Evolutionary conservation across 1,140 invertebrate genomes (phyloP).

Genomic region (Pissodes strobi): DNA sequence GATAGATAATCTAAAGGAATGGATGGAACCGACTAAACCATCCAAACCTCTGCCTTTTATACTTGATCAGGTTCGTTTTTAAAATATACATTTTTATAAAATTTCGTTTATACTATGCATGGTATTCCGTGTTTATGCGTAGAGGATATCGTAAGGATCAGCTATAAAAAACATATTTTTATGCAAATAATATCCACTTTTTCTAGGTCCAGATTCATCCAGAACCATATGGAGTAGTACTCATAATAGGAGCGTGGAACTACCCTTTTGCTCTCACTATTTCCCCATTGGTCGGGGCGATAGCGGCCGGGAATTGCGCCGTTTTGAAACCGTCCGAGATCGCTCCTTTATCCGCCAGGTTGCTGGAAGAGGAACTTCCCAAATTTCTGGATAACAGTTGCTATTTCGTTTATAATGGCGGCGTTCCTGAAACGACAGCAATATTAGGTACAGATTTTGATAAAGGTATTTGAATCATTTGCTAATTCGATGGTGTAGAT

Average conservation of each 20-base stretch:
- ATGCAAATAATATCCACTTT: no score
- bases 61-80: constrained; percentile 71
- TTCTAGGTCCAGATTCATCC: constrained; percentile 56
- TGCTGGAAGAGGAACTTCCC: constrained; percentile 78
- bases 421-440: constrained; percentile 72
- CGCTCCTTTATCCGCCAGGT: constrained; percentile 69
- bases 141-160: no score
- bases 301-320: constrained; percentile 94
- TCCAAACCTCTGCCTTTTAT: constrained; percentile 69
- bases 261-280: constrained; percentile 89
- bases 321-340: constrained; percentile 97
- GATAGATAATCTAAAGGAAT: constrained; percentile 67
- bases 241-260: constrained; percentile 96
- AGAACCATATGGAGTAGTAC: constrained; percentile 85
- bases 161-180: no score
- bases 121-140: no score
- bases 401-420: constrained; percentile 77
- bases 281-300: constrained; percentile 69
- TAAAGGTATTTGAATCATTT: background rate
- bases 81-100: constrained; percentile 65
- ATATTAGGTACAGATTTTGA: constrained; percentile 53
- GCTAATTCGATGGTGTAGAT: background rate
- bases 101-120: no score
- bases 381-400: constrained; percentile 83
- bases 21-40: constrained; percentile 70